Percentiles rank a stretch among this genome's conserved stretches.
phyloP scores from a whole-genome alignment of 2,797 vertebrate species.

The Choloepus didactylus region DNA sequence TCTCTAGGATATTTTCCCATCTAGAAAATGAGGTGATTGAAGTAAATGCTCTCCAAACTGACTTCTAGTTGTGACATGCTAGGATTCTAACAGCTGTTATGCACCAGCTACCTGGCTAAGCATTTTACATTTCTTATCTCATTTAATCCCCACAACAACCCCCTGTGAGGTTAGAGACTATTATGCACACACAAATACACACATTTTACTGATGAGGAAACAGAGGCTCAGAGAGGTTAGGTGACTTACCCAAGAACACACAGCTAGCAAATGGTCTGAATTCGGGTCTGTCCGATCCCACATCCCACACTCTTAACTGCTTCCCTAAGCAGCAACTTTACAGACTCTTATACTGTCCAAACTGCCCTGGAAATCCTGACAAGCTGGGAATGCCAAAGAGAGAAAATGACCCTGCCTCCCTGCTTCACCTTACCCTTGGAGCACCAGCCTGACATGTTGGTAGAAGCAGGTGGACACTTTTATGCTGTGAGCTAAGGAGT shows the following conservation, averaged over 20 bases:
- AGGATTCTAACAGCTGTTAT: not conserved
- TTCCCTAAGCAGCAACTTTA: constrained; percentile 7
- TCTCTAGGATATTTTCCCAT: not conserved
- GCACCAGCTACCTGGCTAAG: not conserved
- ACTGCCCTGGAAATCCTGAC: not conserved
- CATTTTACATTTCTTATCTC: constrained; percentile 8
- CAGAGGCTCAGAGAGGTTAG: not conserved
- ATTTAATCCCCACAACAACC: constrained; percentile 7
- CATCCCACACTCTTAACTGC: not conserved
- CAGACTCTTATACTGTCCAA: not conserved
- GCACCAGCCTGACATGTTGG: not conserved
- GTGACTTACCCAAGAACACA: constrained; percentile 24
- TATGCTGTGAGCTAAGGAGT: constrained; percentile 1
- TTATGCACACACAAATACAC: not conserved
- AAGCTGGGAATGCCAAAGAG: not conserved
- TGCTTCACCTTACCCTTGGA: constrained; percentile 22
- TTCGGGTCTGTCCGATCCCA: not conserved
- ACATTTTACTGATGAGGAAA: not conserved
- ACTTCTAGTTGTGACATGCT: not conserved
- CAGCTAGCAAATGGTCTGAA: constrained; percentile 41
- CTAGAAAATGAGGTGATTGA: not conserved
- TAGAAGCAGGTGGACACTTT: constrained; percentile 10
- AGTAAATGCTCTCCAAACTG: not conserved
- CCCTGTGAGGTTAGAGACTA: not conserved
- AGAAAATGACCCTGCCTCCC: constrained; percentile 43